Conservation (phyloP, 1,140 invertebrate genomes). For the Polypedilum pembai region DNA sequence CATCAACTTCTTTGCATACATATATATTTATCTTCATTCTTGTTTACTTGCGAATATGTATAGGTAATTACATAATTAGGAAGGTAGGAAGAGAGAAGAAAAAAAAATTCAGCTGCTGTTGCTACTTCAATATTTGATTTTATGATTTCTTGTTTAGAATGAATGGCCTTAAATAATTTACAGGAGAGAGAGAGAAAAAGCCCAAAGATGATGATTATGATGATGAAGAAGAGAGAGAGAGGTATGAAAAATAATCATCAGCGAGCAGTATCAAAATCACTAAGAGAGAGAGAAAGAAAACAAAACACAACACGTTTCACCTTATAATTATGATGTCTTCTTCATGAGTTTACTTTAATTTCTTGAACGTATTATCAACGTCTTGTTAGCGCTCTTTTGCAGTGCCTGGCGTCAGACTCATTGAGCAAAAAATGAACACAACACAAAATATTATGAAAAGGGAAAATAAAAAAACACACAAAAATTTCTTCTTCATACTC, state of each 20-base stretch:
- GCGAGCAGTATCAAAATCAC: background rate
- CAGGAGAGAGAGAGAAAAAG: no score
- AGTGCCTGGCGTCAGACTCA: conserved; percentile 25
- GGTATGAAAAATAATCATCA: background rate
- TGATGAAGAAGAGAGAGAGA: background rate
- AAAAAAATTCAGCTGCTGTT: background rate
- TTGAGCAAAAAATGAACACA: background rate
- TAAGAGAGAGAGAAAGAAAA: background rate
- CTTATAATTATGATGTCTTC: conserved; percentile 28
- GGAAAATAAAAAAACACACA: background rate
- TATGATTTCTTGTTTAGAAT: no score
- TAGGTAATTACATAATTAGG: conserved; percentile 13
- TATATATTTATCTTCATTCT: no score
- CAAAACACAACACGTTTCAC: conserved; percentile 22
- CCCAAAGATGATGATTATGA: no score
- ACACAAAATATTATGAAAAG: background rate
- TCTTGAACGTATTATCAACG: conserved; percentile 23
- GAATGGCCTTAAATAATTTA: no score
- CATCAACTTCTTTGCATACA: no score
- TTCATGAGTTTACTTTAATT: conserved; percentile 17
- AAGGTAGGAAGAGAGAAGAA: background rate
- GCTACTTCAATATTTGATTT: no score
- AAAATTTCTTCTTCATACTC: background rate
- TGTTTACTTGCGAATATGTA: background rate
- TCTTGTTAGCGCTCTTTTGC: conserved; percentile 25